Conservation (phyloP, 2,888 invertebrate genomes). For the Heliconius erato region DNA sequence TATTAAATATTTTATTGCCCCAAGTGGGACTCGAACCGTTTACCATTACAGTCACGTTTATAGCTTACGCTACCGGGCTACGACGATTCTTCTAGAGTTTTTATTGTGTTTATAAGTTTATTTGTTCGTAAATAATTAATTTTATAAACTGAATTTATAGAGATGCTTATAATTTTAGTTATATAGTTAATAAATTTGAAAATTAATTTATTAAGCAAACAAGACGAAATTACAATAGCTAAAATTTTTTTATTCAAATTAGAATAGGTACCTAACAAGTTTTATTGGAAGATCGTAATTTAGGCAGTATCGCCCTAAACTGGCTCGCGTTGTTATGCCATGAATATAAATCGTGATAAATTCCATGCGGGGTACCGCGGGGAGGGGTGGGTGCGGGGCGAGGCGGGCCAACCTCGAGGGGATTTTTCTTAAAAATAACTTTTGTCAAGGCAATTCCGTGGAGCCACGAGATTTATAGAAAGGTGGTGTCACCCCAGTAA, state of each 20-base stretch:
- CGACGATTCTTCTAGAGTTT: too few species aligned
- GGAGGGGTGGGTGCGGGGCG: constrained; percentile 61
- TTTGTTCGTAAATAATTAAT: neutral
- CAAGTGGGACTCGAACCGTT: too few species aligned
- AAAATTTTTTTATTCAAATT: constrained; percentile 1
- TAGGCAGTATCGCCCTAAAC: constrained; percentile 81
- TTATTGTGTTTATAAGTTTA: neutral
- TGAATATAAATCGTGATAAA: constrained; percentile 88
- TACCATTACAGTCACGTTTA: too few species aligned
- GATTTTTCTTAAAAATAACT: constrained; percentile 86
- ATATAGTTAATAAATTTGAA: neutral
- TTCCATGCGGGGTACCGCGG: constrained; percentile 73
- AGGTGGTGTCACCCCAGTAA: constrained; percentile 86
- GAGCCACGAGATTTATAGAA: constrained; percentile 83
- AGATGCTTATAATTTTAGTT: neutral
- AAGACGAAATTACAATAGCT: neutral
- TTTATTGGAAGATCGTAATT: constrained; percentile 77
- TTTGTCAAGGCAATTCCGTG: constrained; percentile 85
- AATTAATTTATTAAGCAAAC: neutral
- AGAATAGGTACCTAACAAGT: constrained; percentile 53
- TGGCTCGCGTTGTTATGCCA: constrained; percentile 84
- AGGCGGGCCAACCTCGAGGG: constrained; percentile 78
- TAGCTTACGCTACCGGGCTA: too few species aligned
- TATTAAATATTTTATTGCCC: too few species aligned
- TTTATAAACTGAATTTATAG: neutral